phyloP scores from a whole-genome alignment of 2,797 vertebrate genomes.

The Pseudochromis fuscus region DNA sequence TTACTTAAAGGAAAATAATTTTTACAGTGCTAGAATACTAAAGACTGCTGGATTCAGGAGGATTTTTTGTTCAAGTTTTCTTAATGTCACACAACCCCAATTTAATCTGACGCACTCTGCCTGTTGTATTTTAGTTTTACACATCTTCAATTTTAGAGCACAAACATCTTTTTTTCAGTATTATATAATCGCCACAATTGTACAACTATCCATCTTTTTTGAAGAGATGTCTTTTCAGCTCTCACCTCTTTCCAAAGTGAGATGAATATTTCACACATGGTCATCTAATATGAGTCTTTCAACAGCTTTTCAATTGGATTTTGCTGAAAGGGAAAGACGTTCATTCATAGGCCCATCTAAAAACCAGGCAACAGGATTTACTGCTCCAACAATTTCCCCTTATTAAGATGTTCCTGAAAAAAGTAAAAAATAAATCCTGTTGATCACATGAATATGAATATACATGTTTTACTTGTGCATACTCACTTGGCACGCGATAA shows the following conservation, averaged over 20 bases:
- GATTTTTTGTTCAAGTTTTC: too few species aligned
- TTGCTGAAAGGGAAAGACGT: conserved; percentile 15
- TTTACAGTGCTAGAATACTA: background rate
- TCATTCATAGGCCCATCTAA: conserved; percentile 20
- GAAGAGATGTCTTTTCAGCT: conserved; percentile 25
- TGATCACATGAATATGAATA: conserved; percentile 16
- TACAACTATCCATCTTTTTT: conserved; percentile 12
- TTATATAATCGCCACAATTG: conserved; percentile 22
- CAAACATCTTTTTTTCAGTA: conserved; percentile 7
- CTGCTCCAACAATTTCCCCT: background rate
- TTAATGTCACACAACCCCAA: too few species aligned
- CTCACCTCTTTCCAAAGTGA: conserved; percentile 31
- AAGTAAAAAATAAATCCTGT: background rate
- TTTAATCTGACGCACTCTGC: background rate
- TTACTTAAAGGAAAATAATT: background rate
- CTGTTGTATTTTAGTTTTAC: too few species aligned
- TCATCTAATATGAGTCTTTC: conserved; percentile 52
- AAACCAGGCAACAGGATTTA: conserved; percentile 12
- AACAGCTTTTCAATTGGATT: conserved; percentile 41
- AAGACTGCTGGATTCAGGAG: too few species aligned
- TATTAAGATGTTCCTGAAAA: background rate
- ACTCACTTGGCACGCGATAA: conserved; percentile 12
- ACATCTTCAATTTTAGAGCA: background rate
- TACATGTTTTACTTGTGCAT: background rate
- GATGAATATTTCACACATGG: conserved; percentile 31